Evolutionary conservation across 1,140 invertebrate genomes (phyloP).

Genomic region (Drosophila simulans): DNA sequence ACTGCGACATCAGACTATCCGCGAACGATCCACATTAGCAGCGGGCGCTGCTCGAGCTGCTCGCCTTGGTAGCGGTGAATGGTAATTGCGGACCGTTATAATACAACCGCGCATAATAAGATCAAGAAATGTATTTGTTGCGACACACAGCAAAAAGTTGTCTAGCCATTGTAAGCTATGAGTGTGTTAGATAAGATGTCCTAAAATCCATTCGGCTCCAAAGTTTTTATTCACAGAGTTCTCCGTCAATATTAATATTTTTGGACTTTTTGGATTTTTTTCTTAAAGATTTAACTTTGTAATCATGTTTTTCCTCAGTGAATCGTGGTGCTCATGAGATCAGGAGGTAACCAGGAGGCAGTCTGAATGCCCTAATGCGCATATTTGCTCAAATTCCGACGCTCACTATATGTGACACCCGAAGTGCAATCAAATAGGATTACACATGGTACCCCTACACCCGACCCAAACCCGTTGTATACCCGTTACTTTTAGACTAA

Average conservation of each 20-base stretch:
- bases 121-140: slow-evolving; percentile 36
- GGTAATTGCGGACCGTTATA: slow-evolving; percentile 80
- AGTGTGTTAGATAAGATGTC: no score
- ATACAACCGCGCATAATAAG: slow-evolving; percentile 79
- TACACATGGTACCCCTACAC: not conserved
- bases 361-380: slow-evolving; percentile 57
- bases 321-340: not conserved
- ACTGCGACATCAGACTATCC: slow-evolving; percentile 4
- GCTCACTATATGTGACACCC: slow-evolving; percentile 71
- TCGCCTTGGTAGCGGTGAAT: slow-evolving; percentile 75
- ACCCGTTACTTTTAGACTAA: not conserved
- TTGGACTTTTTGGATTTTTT: not conserved
- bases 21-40: slow-evolving; percentile 64
- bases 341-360: slow-evolving; percentile 7
- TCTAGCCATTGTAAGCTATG: not conserved
- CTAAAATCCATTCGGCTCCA: no score
- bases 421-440: slow-evolving; percentile 7
- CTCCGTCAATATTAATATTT: not conserved
- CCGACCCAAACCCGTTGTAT: no score
- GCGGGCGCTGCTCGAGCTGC: slow-evolving; percentile 41
- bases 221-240: no score
- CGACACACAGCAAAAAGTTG: slow-evolving; percentile 8
- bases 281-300: no score
- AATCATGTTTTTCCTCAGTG: not conserved
- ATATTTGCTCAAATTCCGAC: slow-evolving; percentile 74